Evolutionary conservation across 2,888 invertebrate genomes (phyloP), one percentile per base, ranked within the genome.

Genomic region (Cryptocheilus praepositus): DNA sequence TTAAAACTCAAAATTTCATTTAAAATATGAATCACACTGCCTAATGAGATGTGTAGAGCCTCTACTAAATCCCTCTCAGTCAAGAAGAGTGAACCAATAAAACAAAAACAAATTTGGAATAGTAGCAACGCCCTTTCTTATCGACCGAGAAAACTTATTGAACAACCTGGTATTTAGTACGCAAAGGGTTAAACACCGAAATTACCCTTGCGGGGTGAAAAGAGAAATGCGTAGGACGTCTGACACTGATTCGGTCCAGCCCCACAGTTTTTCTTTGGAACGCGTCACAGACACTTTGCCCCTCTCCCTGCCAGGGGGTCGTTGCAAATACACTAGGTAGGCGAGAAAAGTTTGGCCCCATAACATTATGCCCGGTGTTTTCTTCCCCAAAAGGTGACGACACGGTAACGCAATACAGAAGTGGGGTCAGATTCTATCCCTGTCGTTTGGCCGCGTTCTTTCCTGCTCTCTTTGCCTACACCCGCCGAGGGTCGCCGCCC

Each of bases 341-440:
- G 77, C 80, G 81, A 83, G 84, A 85, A 81, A 83, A 80, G 73
- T 70, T 78, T 77, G 76, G 76, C 74, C 78, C 80, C 79, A 79
- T 81, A 81, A 82, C 80, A 81, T 84, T 81, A 80, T 78, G 74
- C 76, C 80, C 76, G 73, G 76, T 79, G 77, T 78, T 72, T 77
- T 74, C 73, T 74, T 74, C 78, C 78, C 76, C 76, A 59, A 79
- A 79, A 84, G 84, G 86, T 81, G 81, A 72, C 80, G 82, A 81
- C 81, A 77, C 68, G 80, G 87, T 85, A 86, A 87, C 75, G 81
- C 82, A 85, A 87, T 86, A 85, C 77, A 72, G 63, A 67, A 67
- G 78, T 73, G 78, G 86, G 87, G 86, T 87, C 84, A 87, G 86
- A 87, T 86, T 87, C 80, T 78, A 80, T 76, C 36, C 78, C 81